phyloP scores from a whole-genome alignment of 2,113 vertebrate species.

The Nymphicus hollandicus region DNA sequence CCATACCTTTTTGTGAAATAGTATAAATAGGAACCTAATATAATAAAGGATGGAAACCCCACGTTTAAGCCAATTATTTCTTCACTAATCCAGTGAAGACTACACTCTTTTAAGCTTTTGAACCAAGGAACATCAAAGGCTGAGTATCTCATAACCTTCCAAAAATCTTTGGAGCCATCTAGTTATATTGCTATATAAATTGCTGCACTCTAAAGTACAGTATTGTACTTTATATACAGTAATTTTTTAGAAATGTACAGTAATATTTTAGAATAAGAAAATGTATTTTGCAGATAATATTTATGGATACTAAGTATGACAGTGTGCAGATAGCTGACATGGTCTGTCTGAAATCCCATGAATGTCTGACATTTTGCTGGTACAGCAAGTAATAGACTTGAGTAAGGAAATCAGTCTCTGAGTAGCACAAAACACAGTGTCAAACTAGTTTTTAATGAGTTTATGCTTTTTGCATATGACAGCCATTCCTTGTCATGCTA shows the following conservation, averaged over 20 bases:
- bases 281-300: not conserved
- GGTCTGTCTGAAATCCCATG: not conserved
- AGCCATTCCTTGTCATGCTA: not conserved
- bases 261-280: not conserved
- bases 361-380: not conserved
- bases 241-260: not conserved
- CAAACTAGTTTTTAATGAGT: not conserved
- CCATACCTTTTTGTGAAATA: not conserved
- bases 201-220: not conserved
- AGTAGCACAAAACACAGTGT: not conserved
- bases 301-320: not conserved
- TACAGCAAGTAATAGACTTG: not conserved
- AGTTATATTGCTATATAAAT: not conserved
- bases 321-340: not conserved
- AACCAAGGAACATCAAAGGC: not conserved
- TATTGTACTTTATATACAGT: not conserved
- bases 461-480: not conserved
- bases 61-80: not conserved
- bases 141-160: not conserved
- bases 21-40: not conserved
- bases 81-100: not conserved
- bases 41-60: not conserved
- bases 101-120: not conserved
- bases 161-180: not conserved
- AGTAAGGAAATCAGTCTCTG: not conserved